Base-by-base conservation (phyloP, 2,797 vertebrate genomes). In the Percopsis omiscomaycus region DNA sequence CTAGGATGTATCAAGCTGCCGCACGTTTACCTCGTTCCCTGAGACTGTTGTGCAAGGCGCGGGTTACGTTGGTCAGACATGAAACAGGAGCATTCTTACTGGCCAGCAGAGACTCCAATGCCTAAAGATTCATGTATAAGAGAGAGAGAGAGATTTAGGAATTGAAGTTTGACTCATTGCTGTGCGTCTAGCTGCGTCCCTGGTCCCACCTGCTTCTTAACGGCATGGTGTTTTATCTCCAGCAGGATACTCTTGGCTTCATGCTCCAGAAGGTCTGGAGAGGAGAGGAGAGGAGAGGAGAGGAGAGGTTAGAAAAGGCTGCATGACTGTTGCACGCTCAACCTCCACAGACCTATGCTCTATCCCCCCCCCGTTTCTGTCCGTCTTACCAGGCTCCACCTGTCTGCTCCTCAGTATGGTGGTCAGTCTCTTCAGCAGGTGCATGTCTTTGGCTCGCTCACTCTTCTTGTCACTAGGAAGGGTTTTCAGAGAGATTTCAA, bases 381-480 rank as follows among this genome's bases (percentile, higher is more conserved):
- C 1, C 37, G 8, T 69, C 85, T 80, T 68, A 93, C 92, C 91
- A 44, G 89, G 83, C 53, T 90, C 87, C 71, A 90, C 44, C 14
- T 86, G 90, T 61, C 82, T 70, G 84, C 69, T 90, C 79, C 72
- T 95, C 37, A 99, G 89, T 44, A 97, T 64, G n/a, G 90, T 56
- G 3, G 88, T 89, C 59, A 98, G 84, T 68, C 93, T 96, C 88
- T 96, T 98, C 56, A 98, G 90, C 10, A 99, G 87, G 85, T 99
- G 98, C 93, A 98, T 90, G 77, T 99, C 98, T 87, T 96, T 98
- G 61, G 98, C 96, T 62, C 95, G 88, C 65, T 99, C 97, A 4
- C 96, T 98, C 88, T 98, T 99, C 89, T 98, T 98, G 85, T 99
- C 98, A 59, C 97, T 99, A 22, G 22, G 22, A 22, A 22, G 22